These are phyloP conservation scores for Baryphthengus martii DNA, from an alignment of 2,113 vertebrate species.

Conservation along the genomic window DNA sequence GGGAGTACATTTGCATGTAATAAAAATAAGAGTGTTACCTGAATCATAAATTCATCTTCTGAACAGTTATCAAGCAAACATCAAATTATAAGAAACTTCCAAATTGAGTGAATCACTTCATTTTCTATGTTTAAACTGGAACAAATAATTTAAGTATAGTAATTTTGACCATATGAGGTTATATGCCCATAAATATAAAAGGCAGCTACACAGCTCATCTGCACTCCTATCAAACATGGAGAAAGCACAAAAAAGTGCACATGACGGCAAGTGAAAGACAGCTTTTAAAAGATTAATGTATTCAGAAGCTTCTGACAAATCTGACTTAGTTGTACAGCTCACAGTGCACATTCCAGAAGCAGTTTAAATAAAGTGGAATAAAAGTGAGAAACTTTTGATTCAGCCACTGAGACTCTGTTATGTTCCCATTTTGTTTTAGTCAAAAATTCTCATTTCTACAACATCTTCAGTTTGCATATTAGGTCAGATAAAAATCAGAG, in stretches of 20 bases:
- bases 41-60: neutral
- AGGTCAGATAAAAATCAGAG: neutral
- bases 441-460: neutral
- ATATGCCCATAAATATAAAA: neutral
- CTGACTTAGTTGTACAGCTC: neutral
- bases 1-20: neutral
- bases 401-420: neutral
- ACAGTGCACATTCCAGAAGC: neutral
- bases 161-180: neutral
- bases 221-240: neutral
- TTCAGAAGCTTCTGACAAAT: neutral
- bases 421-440: neutral
- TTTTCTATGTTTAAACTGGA: neutral
- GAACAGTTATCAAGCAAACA: neutral
- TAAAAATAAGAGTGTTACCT: neutral
- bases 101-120: neutral
- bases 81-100: neutral
- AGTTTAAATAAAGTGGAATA: neutral
- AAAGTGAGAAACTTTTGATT: neutral
- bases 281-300: neutral
- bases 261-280: neutral
- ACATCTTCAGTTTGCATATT: neutral
- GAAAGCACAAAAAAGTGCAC: neutral
- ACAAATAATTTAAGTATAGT: neutral
- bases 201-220: neutral